These are phyloP conservation scores for Drosophila athabasca DNA, from an alignment of 1,140 invertebrate species.

Conservation along the genomic window DNA sequence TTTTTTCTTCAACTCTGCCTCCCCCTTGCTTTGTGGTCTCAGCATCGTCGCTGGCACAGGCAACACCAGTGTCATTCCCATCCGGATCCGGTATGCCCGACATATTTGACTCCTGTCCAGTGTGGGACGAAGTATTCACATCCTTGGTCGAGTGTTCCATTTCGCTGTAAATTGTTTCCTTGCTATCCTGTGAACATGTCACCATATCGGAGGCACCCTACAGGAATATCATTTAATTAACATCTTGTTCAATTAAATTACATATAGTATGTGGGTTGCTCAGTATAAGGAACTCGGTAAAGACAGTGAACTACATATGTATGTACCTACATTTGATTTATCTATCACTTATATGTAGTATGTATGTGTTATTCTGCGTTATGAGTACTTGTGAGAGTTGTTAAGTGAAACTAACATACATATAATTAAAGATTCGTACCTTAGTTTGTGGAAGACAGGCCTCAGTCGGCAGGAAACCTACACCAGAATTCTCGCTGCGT, in stretches of 20 bases:
- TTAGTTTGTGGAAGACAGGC: background rate
- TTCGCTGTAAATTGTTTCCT: slow-evolving; percentile 26
- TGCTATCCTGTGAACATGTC: slow-evolving; percentile 13
- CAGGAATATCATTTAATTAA: slow-evolving; percentile 57
- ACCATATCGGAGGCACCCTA: slow-evolving; percentile 36
- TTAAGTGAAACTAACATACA: too few relatives aligned
- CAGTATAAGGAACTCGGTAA: too few relatives aligned
- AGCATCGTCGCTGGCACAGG: background rate
- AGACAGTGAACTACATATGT: too few relatives aligned
- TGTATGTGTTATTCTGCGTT: too few relatives aligned
- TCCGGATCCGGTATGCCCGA: slow-evolving; percentile 27
- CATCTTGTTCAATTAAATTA: slow-evolving; percentile 36
- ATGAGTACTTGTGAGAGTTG: too few relatives aligned
- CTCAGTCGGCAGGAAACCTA: slow-evolving; percentile 11
- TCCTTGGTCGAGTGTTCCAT: slow-evolving; percentile 18
- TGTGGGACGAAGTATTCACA: background rate
- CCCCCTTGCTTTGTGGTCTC: too few relatives aligned
- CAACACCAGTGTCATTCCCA: slow-evolving; percentile 29
- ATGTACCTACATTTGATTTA: too few relatives aligned
- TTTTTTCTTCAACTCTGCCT: too few relatives aligned
- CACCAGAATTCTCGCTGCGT: slow-evolving; percentile 69
- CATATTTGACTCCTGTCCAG: slow-evolving; percentile 2
- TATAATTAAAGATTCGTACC: slow-evolving; percentile 16
- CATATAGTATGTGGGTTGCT: background rate
- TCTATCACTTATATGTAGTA: too few relatives aligned